Base-by-base conservation (phyloP, 2,888 invertebrate species). In the Eupithecia inturbata region DNA sequence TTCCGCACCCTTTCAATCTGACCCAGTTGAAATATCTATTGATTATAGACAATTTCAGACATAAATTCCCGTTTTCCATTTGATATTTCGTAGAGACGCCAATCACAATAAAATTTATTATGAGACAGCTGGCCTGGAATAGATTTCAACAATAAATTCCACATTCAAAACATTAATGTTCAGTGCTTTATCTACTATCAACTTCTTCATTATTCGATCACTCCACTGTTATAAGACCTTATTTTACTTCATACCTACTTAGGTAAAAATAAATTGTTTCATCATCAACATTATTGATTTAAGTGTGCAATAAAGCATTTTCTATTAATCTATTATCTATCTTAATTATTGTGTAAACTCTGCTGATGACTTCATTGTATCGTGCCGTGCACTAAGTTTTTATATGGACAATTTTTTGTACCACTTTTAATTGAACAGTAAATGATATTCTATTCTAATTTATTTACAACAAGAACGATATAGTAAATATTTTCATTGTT, bases 11-110 rank as follows among this genome's bases (percentile, higher is more conserved):
- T 75, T 77, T 78, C 71, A 64, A 72, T 75, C 74, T 68, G 73
- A 68, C 70, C 72, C 75, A 77, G 75, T 77, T 78, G 67, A 71
- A 75, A 74, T 76, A 77, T 77, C 66, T 66, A 78, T 78, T 75
- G 75, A 70, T 71, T 79, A 41, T 41, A 72, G 49, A n/a, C 5
- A 31, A 28, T 71, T 79, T 36, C 49, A 74, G 49, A n/a, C 28
- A 31, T 31, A 62, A 64, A 64, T 64, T 64, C 33, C 36, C 33
- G 12, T 36, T 63, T 36, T 64, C 63, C 33, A n/a, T 64, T 33
- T 64, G 33, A 64, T 36, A 64, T 64, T 64, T 36, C 33, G 33
- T n/a, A 2, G 31, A 72, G 67, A 62, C 31, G 19, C 19, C 62
- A 41, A 60, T 62, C 68, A 28, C 26, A 60, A 67, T 39, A 72